These are phyloP conservation scores for Gracilinanus agilis DNA, from an alignment of 2,113 vertebrate species.

Conservation along the genomic window DNA sequence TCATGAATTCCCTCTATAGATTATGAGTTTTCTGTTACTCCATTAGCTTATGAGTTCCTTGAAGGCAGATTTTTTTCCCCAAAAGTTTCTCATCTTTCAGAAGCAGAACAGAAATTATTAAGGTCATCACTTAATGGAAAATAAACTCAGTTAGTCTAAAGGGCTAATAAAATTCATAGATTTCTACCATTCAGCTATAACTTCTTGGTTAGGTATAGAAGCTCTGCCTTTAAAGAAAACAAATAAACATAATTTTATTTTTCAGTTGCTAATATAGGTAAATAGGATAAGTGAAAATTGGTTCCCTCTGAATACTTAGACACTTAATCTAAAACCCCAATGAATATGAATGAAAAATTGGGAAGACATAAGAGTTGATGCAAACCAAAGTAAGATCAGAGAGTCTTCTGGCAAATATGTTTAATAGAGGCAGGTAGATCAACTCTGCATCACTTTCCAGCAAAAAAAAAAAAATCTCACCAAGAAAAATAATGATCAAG, in stretches of 20 bases:
- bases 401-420: neutral
- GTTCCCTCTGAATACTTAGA: neutral
- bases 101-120: neutral
- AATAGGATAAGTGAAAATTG: neutral
- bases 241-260: neutral
- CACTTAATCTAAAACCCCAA: neutral
- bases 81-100: slow-evolving; percentile 11
- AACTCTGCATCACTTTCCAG: neutral
- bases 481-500: neutral
- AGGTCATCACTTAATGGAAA: neutral
- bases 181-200: neutral
- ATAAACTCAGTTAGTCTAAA: neutral
- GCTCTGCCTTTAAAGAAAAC: neutral
- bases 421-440: neutral
- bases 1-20: neutral
- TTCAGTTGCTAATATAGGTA: neutral
- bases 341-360: neutral
- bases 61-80: neutral
- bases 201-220: neutral
- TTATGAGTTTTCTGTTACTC: neutral
- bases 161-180: neutral
- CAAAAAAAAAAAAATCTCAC: neutral
- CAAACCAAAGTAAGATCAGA: neutral
- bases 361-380: neutral
- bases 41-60: neutral